A percentile compares a stretch with the other conserved stretches of the same genome.
These are phyloP conservation scores for Patella pellucida DNA, from an alignment of 2,888 invertebrate genomes.

Conservation along the genomic window DNA sequence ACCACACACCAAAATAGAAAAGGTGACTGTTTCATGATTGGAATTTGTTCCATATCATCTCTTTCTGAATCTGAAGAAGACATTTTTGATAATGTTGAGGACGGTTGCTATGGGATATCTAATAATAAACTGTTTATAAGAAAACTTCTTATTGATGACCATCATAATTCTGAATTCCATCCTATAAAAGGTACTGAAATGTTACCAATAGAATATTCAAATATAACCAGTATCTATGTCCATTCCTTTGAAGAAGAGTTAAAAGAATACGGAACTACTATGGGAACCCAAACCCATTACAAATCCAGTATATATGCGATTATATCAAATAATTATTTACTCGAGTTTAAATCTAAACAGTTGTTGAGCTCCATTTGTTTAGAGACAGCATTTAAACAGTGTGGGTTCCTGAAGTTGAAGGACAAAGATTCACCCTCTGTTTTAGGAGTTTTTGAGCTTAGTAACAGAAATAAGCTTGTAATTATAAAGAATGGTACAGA, in stretches of 20 bases:
- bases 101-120: background rate
- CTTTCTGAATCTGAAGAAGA: no score
- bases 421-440: background rate
- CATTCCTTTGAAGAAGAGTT: background rate
- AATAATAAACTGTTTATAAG: background rate
- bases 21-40: background rate
- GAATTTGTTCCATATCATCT: background rate
- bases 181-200: background rate
- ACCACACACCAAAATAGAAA: no score
- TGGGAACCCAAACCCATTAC: background rate
- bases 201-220: background rate
- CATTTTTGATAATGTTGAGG: background rate
- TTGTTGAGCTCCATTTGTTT: background rate
- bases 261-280: background rate
- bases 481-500: background rate
- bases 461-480: background rate
- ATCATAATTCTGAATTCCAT: no score
- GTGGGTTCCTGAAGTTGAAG: background rate
- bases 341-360: background rate
- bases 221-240: background rate
- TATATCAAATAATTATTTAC: background rate
- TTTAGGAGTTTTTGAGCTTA: background rate
- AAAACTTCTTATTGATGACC: background rate
- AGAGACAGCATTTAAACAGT: background rate
- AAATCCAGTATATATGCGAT: background rate